phyloP scores from a whole-genome alignment of 2,113 vertebrate genomes.

The Notechis scutatus region DNA sequence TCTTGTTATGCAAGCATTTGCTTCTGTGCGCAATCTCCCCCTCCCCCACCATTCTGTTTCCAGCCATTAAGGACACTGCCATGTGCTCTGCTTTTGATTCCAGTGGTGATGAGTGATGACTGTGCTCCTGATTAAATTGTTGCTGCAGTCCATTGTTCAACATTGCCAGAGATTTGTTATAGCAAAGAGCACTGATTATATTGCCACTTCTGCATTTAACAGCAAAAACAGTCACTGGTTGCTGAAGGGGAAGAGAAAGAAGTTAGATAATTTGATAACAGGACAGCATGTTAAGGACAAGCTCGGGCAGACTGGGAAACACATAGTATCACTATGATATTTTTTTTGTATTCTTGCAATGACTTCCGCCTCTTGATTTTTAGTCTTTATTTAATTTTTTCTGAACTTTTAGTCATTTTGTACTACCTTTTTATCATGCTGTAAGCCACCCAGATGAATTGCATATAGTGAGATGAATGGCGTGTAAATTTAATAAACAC shows the following conservation, averaged over 20 bases:
- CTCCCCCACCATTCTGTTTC: background rate
- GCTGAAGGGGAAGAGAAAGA: background rate
- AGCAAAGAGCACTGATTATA: background rate
- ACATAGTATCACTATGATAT: background rate
- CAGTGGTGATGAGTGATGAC: background rate
- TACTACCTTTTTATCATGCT: background rate
- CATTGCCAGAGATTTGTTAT: background rate
- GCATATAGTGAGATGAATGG: background rate
- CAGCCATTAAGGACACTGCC: background rate
- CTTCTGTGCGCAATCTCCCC: background rate
- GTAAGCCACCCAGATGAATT: background rate
- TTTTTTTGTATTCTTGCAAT: background rate
- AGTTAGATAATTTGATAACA: slow-evolving; percentile 8
- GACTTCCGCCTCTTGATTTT: background rate
- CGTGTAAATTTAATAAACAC: background rate
- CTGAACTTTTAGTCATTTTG: background rate
- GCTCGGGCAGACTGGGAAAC: background rate
- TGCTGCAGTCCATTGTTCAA: background rate
- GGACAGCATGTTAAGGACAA: background rate
- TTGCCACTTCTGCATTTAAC: background rate
- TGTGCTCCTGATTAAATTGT: background rate
- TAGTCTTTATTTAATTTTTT: background rate
- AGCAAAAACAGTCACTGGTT: background rate
- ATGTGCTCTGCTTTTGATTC: background rate
- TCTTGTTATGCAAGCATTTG: background rate